Evolutionary conservation across 2,797 vertebrate species (phyloP).

Genomic region (Chromobotia macracanthus): DNA sequence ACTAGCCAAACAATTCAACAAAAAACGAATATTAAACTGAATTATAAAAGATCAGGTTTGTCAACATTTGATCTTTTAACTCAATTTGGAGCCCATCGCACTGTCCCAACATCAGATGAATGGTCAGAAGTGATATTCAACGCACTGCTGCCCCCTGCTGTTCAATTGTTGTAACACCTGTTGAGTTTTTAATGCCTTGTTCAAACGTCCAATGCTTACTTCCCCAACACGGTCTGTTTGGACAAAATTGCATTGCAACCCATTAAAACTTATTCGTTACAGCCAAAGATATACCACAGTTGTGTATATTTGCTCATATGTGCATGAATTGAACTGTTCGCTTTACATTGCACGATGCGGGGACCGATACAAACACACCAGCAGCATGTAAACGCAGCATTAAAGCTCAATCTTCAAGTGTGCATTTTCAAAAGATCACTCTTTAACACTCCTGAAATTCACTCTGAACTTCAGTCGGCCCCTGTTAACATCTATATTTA

Average conservation of each 20-base stretch:
- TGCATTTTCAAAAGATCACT: not conserved
- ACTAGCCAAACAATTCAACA: not conserved
- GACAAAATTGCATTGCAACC: not conserved
- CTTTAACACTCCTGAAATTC: not conserved
- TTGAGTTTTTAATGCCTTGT: constrained; percentile 1
- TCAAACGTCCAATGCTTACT: not conserved
- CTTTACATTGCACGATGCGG: too few relatives aligned
- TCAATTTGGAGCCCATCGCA: too few relatives aligned
- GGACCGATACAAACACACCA: too few relatives aligned
- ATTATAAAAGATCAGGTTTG: not conserved
- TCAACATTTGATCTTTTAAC: too few relatives aligned
- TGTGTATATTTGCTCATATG: too few relatives aligned
- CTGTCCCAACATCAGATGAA: not conserved
- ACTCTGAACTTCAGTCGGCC: constrained; percentile 59
- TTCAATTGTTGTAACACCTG: constrained; percentile 3
- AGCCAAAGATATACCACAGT: not conserved
- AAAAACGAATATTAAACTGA: not conserved
- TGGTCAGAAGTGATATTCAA: constrained; percentile 1
- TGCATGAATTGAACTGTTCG: not conserved
- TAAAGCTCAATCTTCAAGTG: not conserved
- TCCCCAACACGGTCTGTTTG: not conserved
- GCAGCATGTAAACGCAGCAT: not conserved
- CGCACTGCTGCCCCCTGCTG: constrained; percentile 47
- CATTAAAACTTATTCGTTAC: not conserved
- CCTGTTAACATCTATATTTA: constrained; percentile 73